phyloP scores from a whole-genome alignment of 1,140 invertebrate genomes.

The Drosophila baimaii region DNA sequence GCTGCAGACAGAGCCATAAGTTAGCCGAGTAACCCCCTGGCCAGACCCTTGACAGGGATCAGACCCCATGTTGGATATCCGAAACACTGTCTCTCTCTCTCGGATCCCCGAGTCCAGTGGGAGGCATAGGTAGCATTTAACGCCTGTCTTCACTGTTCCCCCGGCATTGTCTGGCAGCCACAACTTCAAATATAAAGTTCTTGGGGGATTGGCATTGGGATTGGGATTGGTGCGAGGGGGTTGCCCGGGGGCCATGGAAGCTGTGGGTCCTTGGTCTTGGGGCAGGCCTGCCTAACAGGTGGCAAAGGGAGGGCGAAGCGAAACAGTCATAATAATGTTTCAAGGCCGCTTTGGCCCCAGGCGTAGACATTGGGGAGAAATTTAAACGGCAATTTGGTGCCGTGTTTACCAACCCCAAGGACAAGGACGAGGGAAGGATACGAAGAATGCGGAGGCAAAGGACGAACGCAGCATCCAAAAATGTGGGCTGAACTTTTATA shows the following conservation, averaged over 20 bases:
- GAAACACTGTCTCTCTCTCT: no score
- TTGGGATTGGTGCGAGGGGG: not conserved
- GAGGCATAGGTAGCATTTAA: slow-evolving; percentile 71
- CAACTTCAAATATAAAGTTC: slow-evolving; percentile 75
- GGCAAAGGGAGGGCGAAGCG: slow-evolving; percentile 10
- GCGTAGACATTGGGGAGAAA: slow-evolving; percentile 73
- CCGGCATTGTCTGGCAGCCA: slow-evolving; percentile 64
- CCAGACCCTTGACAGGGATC: slow-evolving; percentile 45
- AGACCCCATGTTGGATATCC: slow-evolving; percentile 25
- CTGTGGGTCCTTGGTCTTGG: slow-evolving; percentile 5
- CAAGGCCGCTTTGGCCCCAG: slow-evolving; percentile 67
- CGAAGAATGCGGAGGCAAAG: slow-evolving; percentile 4
- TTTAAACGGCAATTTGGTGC: slow-evolving; percentile 81
- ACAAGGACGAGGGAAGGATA: slow-evolving; percentile 44
- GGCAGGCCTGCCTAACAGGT: slow-evolving; percentile 39
- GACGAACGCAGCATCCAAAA: slow-evolving; percentile 61
- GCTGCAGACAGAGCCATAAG: slow-evolving; percentile 40
- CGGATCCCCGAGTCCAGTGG: slow-evolving; percentile 32
- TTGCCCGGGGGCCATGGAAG: not conserved
- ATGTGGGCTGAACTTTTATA: slow-evolving; percentile 54
- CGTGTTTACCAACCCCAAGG: slow-evolving; percentile 81
- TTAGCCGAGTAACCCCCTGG: slow-evolving; percentile 25
- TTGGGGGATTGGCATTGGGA: slow-evolving; percentile 11
- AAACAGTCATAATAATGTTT: slow-evolving; percentile 78
- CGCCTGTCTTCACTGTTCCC: slow-evolving; percentile 53